These are phyloP conservation scores for Muscicapa comitata DNA, from an alignment of 2,797 vertebrate species.

Conservation along the genomic window DNA sequence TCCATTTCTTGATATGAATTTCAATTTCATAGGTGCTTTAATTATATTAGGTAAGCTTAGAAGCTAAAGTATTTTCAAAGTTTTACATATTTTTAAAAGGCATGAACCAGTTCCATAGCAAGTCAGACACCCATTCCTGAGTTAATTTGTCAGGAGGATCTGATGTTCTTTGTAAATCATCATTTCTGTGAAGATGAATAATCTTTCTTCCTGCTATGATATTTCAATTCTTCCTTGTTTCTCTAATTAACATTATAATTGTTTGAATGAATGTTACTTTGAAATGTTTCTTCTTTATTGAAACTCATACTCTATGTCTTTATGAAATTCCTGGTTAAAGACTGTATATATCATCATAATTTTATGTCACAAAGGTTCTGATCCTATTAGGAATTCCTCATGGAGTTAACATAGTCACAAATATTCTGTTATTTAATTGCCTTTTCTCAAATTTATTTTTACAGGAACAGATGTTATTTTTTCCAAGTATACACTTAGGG, in stretches of 20 bases:
- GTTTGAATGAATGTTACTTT: neutral
- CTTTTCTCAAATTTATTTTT: conserved; percentile 13
- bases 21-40: neutral
- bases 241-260: neutral
- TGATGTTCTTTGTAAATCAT: neutral
- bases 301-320: neutral
- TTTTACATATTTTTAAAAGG: neutral
- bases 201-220: neutral
- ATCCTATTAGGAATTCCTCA: neutral
- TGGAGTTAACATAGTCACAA: neutral
- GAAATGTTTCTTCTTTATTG: neutral
- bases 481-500: neutral
- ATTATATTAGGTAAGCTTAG: neutral
- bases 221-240: neutral
- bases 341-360: neutral
- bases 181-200: neutral
- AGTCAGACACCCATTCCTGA: neutral
- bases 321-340: neutral
- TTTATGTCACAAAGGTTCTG: neutral
- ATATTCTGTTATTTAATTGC: neutral
- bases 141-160: neutral
- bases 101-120: neutral
- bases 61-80: neutral
- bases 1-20: neutral
- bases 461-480: conserved; percentile 11